Evolutionary conservation across 35 echinoderm and acorn worm species (phyloP), one percentile per base, ranked within the genome.

Genomic region (Anneissia japonica): DNA sequence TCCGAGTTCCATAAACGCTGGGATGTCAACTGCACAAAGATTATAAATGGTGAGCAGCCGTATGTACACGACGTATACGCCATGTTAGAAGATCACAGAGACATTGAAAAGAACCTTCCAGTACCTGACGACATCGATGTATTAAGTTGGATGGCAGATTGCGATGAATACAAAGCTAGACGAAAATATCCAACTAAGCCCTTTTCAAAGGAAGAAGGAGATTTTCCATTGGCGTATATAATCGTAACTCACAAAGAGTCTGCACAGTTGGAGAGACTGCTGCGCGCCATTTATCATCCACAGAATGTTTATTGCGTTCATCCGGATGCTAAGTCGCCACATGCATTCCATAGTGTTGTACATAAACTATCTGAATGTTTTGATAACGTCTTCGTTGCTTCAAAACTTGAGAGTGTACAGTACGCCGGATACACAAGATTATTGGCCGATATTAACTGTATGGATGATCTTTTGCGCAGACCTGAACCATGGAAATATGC

Each of bases 301-400:
- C 91, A 93, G 32, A 88, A 93, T 72, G 75, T 89, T 38, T 93
- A 93, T 31, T 93, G 91, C 55, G 89, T 93, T 74, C 91, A 93
- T 46, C 86, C 82, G 21, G 91, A 93, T 46, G 51, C 32, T 4
- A 93, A 92, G 82, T 88, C 91, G 1, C 46, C 91, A 3, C 0
- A 40, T 12, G 38, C 2, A 39, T 88, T 77, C 46, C 91, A 89
- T 34, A 35, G 45, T 29, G 34, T 87, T 0, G 81, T 93, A 46
- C 37, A 80, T 33, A 83, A 81, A 33, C 17, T 93, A 16, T 74
- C 75, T 0, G 51, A 38, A 30, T 93, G 91, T 77, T 93, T 93
- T 46, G 87, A 93, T 51, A 93, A 93, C 19, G 91, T 93, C 17
- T 93, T 93, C 33, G 80, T 93, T 36, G 74, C 82, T 4, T 93